phyloP scores from a whole-genome alignment of 53 echinoderm and acorn worm genomes.

The Crossaster papposus region DNA sequence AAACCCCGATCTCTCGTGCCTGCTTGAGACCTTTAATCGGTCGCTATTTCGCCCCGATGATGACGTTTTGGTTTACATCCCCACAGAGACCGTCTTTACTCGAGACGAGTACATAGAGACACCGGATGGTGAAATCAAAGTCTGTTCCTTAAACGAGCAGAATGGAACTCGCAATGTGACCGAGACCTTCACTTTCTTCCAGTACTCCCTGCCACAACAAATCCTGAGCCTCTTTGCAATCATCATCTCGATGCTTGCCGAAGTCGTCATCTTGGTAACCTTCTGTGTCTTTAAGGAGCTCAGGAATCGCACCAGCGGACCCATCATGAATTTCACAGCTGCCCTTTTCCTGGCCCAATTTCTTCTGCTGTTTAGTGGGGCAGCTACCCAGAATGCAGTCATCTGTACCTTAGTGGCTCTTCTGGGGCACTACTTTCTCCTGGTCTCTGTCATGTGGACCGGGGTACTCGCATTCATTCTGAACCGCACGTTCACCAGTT shows the following conservation, averaged over 20 bases:
- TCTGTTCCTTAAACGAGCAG: slow-evolving; percentile 52
- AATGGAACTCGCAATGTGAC: slow-evolving; percentile 44
- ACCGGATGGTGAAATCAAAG: slow-evolving; percentile 39
- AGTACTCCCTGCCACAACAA: slow-evolving; percentile 41
- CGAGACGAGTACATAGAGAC: slow-evolving; percentile 50
- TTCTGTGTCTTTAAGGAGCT: slow-evolving; percentile 49
- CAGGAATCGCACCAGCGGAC: slow-evolving; percentile 17
- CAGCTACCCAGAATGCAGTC: not conserved
- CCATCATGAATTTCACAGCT: slow-evolving; percentile 48
- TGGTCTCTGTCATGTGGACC: slow-evolving; percentile 55
- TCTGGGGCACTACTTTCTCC: slow-evolving; percentile 42
- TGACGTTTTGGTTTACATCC: slow-evolving; percentile 18
- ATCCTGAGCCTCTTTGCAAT: slow-evolving; percentile 35
- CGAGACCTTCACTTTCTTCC: slow-evolving; percentile 36
- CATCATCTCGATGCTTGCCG: slow-evolving; percentile 42
- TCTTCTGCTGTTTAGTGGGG: slow-evolving; percentile 43
- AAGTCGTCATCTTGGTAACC: slow-evolving; percentile 43
- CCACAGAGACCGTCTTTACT: slow-evolving; percentile 19
- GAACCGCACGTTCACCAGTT: slow-evolving; percentile 27
- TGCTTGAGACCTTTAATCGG: slow-evolving; percentile 45
- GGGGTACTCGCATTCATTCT: slow-evolving; percentile 45
- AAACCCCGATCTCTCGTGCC: slow-evolving; percentile 43
- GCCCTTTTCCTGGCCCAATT: slow-evolving; percentile 50
- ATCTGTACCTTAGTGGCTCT: slow-evolving; percentile 52
- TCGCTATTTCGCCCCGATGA: slow-evolving; percentile 37